phyloP scores from a whole-genome alignment of 1,140 invertebrate species.

The Aphelenchoides besseyi region DNA sequence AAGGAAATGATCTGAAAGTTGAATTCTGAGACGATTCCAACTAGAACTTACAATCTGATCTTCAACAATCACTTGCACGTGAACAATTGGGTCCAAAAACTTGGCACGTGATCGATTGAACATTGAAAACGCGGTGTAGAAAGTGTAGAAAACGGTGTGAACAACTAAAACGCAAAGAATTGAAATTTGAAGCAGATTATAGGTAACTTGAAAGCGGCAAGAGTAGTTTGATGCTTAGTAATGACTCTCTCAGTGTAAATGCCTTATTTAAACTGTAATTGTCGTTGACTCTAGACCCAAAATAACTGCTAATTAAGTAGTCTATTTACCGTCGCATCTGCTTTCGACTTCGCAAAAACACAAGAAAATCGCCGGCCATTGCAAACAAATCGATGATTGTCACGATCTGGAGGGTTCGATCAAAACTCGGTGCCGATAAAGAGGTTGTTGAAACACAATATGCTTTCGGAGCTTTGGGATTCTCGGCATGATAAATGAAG shows the following conservation, averaged over 20 bases:
- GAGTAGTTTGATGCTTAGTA: background rate
- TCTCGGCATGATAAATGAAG: background rate
- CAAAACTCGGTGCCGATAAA: background rate
- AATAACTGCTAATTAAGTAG: too few relatives aligned
- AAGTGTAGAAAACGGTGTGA: background rate
- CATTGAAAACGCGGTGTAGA: background rate
- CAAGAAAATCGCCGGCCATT: background rate
- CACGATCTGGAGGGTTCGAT: background rate
- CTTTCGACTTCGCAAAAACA: background rate
- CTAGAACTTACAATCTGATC: background rate
- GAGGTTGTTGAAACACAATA: conserved; percentile 18
- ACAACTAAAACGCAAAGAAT: too few relatives aligned
- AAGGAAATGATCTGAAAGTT: background rate
- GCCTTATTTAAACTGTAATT: background rate
- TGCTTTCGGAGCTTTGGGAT: background rate
- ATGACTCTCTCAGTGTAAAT: background rate
- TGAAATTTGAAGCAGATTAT: too few relatives aligned
- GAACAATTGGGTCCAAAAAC: background rate
- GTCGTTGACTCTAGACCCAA: background rate
- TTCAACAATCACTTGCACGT: background rate
- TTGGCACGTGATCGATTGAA: background rate
- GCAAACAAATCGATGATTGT: background rate
- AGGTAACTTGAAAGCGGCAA: background rate
- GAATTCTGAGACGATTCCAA: background rate
- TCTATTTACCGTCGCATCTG: background rate